phyloP scores from a whole-genome alignment of 30 jellyfish, hydroid and myxozoan species.

The Phacellophora camtschatica region DNA sequence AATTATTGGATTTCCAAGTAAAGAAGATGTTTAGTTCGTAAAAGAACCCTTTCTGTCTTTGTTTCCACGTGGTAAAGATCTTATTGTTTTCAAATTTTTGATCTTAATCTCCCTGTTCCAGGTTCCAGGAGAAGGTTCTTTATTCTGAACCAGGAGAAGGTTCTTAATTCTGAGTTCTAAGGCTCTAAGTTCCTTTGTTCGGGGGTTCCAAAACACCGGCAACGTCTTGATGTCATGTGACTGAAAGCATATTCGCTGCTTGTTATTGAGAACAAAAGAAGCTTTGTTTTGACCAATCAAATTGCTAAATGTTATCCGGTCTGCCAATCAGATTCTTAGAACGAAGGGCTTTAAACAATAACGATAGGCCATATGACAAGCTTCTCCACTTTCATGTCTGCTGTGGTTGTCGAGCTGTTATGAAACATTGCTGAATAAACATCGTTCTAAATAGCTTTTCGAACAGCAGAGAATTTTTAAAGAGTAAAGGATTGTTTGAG shows the following conservation, averaged over 20 bases:
- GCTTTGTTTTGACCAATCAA: constrained; percentile 48
- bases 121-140: too few species aligned
- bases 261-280: constrained; percentile 49
- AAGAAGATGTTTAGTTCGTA: too few species aligned
- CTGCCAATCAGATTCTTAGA: constrained; percentile 20
- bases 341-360: constrained; percentile 5
- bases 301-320: neutral
- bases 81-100: too few species aligned
- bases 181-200: neutral
- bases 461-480: too few species aligned
- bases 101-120: too few species aligned
- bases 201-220: too few species aligned
- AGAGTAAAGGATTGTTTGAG: too few species aligned
- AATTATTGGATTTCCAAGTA: too few species aligned
- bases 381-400: neutral
- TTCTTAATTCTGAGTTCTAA: too few species aligned
- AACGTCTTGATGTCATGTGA: constrained; percentile 65
- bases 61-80: too few species aligned
- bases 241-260: constrained; percentile 20
- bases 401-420: neutral
- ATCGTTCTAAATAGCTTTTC: neutral
- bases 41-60: too few species aligned
- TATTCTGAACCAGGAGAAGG: too few species aligned
- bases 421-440: neutral
- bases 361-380: constrained; percentile 3